phyloP scores from a whole-genome alignment of 2,113 vertebrate species.

The Serilophus lunatus region DNA sequence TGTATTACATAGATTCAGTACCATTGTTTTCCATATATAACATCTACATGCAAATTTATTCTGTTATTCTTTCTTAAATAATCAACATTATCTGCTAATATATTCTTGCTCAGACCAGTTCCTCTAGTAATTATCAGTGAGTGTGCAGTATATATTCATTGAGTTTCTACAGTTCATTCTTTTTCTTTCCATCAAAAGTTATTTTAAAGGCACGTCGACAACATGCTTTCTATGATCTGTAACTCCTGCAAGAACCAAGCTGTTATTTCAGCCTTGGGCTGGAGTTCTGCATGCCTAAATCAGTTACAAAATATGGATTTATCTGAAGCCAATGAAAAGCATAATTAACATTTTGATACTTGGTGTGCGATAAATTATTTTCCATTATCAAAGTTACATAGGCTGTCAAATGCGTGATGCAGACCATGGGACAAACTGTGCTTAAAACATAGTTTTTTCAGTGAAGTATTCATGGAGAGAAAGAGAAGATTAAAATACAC shows the following conservation, averaged over 20 bases:
- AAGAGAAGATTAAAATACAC: not conserved
- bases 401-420: not conserved
- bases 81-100: slow-evolving; percentile 56
- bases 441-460: not conserved
- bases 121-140: slow-evolving; percentile 34
- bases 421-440: not conserved
- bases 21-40: slow-evolving; percentile 27
- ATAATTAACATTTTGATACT: slow-evolving; percentile 34
- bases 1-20: not conserved
- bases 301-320: slow-evolving; percentile 32
- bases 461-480: not conserved
- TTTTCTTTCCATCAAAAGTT: slow-evolving; percentile 24
- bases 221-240: not conserved
- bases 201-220: slow-evolving; percentile 23
- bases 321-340: not conserved
- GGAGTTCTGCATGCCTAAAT: not conserved
- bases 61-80: slow-evolving; percentile 62
- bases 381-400: not conserved
- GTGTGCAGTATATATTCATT: slow-evolving; percentile 19
- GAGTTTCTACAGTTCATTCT: slow-evolving; percentile 18
- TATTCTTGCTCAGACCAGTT: slow-evolving; percentile 28
- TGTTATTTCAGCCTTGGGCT: slow-evolving; percentile 21
- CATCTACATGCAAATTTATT: slow-evolving; percentile 66
- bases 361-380: not conserved
- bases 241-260: not conserved